Evolutionary conservation across 2,888 invertebrate species (phyloP).

Genomic region (Oscheius sp.): DNA sequence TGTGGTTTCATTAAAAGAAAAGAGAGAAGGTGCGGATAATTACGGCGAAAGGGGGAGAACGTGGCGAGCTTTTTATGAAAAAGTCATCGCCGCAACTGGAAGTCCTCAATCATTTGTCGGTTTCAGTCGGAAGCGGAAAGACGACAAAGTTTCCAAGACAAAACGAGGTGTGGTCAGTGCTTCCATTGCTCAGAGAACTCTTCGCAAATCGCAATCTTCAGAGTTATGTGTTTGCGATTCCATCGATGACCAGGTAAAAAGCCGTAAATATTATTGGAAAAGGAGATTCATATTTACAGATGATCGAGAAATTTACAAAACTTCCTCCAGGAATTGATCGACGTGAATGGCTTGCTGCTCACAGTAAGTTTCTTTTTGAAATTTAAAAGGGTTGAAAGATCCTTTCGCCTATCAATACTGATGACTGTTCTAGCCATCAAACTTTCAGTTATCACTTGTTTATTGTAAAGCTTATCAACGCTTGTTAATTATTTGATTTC

Average conservation of each 20-base stretch:
- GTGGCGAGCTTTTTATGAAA: too few relatives aligned
- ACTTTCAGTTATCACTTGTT: neutral
- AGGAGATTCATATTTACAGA: slow-evolving; percentile 38
- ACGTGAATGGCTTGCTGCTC: slow-evolving; percentile 99
- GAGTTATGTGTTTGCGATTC: slow-evolving; percentile 66
- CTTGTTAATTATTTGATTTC: slow-evolving; percentile 34
- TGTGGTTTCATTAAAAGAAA: slow-evolving; percentile 56
- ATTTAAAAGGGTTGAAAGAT: neutral
- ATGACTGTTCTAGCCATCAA: neutral
- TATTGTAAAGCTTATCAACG: neutral
- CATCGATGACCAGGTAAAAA: slow-evolving; percentile 60
- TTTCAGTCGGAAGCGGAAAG: slow-evolving; percentile 58
- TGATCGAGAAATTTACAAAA: slow-evolving; percentile 88
- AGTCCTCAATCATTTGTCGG: neutral
- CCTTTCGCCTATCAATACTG: neutral
- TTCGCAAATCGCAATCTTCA: slow-evolving; percentile 34
- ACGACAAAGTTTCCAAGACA: slow-evolving; percentile 35
- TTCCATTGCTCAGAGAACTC: slow-evolving; percentile 13
- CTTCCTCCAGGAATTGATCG: slow-evolving; percentile 93
- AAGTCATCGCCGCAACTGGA: neutral
- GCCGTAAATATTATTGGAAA: neutral
- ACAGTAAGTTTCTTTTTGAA: slow-evolving; percentile 78
- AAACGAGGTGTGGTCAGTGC: slow-evolving; percentile 29
- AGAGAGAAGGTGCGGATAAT: slow-evolving; percentile 36
- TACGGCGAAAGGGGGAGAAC: neutral